Conservation (phyloP, 2,888 invertebrate genomes). For the Drosophila cognata region DNA sequence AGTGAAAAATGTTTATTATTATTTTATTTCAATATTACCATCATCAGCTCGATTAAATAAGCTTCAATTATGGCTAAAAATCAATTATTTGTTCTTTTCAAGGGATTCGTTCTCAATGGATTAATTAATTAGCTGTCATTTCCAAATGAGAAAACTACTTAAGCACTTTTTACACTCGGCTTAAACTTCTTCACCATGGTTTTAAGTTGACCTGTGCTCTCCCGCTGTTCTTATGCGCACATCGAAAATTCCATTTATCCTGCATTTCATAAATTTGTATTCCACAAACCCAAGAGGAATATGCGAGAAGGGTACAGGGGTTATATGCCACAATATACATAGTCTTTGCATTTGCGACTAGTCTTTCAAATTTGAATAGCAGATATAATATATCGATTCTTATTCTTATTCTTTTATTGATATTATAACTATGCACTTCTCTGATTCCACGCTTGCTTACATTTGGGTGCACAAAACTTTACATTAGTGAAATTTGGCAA, state of each 20-base stretch:
- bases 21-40: background rate
- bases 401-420: too few species aligned
- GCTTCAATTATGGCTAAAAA: background rate
- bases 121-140: background rate
- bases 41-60: background rate
- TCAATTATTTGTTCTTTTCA: background rate
- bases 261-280: background rate
- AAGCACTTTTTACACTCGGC: conserved; percentile 12
- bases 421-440: background rate
- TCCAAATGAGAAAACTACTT: background rate
- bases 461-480: background rate
- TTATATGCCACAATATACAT: too few species aligned
- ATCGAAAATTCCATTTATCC: background rate
- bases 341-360: background rate
- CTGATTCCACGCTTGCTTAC: background rate
- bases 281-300: background rate
- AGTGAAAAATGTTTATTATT: background rate
- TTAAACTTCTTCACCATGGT: background rate
- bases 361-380: background rate
- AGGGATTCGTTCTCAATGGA: background rate
- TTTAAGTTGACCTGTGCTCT: background rate
- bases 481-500: background rate
- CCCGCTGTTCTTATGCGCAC: background rate
- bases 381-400: background rate
- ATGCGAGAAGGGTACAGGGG: too few species aligned